Evolutionary conservation across 2,888 invertebrate genomes (phyloP).

Genomic region (Heliconius erato): DNA sequence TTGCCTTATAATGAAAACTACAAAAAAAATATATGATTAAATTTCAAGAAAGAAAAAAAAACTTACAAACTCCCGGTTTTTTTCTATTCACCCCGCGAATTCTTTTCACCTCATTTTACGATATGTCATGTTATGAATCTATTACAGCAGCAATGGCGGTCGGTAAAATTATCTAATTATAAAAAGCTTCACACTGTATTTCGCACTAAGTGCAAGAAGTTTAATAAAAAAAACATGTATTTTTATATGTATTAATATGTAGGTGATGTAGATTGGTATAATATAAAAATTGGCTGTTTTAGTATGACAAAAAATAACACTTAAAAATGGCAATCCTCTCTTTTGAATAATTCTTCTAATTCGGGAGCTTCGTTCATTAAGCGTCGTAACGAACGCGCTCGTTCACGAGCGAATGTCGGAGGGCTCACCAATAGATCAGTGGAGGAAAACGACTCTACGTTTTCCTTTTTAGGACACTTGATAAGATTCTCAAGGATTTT

Average conservation of each 20-base stretch:
- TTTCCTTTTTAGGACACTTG: slow-evolving; percentile 50
- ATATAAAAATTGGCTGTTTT: background rate
- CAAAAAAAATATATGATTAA: too few species aligned
- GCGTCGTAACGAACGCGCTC: slow-evolving; percentile 64
- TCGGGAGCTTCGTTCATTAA: slow-evolving; percentile 63
- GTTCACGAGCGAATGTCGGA: slow-evolving; percentile 62
- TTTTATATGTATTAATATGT: background rate
- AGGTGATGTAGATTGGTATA: background rate
- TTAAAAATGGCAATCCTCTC: slow-evolving; percentile 59
- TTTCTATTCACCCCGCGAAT: too few species aligned
- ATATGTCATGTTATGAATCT: too few species aligned
- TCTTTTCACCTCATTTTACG: too few species aligned
- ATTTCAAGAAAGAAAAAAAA: too few species aligned
- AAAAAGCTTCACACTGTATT: too few species aligned
- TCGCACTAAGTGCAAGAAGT: background rate
- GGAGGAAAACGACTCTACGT: slow-evolving; percentile 57
- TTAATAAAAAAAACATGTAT: background rate
- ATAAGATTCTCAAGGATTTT: slow-evolving; percentile 56
- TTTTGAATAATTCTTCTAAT: slow-evolving; percentile 70
- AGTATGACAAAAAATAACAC: background rate
- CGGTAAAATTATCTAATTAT: too few species aligned
- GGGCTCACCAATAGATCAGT: slow-evolving; percentile 55
- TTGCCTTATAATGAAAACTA: too few species aligned
- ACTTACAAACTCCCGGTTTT: too few species aligned
- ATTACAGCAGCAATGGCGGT: too few species aligned